Base-by-base conservation (phyloP, 2,797 vertebrate species). In the Botia almorhae region DNA sequence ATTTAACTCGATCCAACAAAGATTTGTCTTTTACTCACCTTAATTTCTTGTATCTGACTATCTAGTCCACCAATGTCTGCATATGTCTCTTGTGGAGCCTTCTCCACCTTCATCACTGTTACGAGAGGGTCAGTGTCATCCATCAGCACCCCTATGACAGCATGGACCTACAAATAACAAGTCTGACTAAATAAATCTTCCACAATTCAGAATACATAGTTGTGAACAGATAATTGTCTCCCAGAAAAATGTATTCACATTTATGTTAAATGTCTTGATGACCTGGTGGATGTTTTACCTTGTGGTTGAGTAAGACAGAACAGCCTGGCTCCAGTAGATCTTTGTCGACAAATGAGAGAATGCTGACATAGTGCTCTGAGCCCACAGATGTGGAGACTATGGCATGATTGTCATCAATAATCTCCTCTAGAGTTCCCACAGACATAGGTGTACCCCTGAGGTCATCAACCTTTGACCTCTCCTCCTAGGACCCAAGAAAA, bases 61-160 rank as follows among this genome's bases (percentile, higher is more conserved):
- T 98, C 97, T 83, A 99, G 89, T 19, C 97, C 97, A 17, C 97
- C 97, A 0, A 98, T 98, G 82, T 99, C 97, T 11, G 97, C 97
- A 0, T 98, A 98, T 0, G 97, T 98, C 90, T 99, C 98, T 83
- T 99, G 98, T 33, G 97, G 97, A n/a, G 97, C 97, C 84, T 99
- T 99, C 86, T 99, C 98, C 72, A 99, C 97, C 85, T 99, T 99
- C 97, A 99, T 99, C 84, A 99, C 97, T 0, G 97, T 99, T 83
- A 99, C 97, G 81, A 99, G 86, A 1, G 98, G 97, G 84, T 99
- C 98, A 0, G 97, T 99, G 89, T 99, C 97, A 43, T 99, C 98
- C 96, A 98, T 99, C 81, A 98, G 91, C 70, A 98, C 98, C 65
- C 98, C 97, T 13, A 99, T 98, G 82, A 99, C 96, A 4, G 98